A percentile compares a stretch with the other conserved stretches of the same genome.
Conservation (phyloP, 2,888 invertebrate species). For the Harmothoe impar region DNA sequence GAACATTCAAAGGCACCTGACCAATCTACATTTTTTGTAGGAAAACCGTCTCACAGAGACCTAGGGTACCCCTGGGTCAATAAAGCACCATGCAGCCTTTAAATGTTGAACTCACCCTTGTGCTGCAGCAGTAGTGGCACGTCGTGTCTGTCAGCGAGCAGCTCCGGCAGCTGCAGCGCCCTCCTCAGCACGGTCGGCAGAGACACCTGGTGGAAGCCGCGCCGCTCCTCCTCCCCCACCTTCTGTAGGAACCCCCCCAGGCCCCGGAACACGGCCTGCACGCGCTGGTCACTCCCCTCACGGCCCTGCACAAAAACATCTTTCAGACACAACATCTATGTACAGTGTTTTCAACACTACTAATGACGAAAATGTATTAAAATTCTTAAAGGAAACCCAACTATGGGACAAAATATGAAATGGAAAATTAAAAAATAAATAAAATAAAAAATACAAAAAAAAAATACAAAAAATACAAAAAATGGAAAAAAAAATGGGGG, state of each 20-base stretch:
- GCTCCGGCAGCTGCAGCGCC: conserved; percentile 88
- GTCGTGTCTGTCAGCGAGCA: conserved; percentile 88
- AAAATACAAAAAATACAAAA: no score
- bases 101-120: conserved; percentile 86
- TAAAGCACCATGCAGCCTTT: neutral
- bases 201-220: conserved; percentile 88
- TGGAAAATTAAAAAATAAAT: no score
- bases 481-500: no score
- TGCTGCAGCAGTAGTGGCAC: conserved; percentile 91
- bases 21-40: no score
- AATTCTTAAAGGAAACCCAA: no score
- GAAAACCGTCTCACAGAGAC: no score
- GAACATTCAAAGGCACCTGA: no score
- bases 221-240: conserved; percentile 87
- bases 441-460: no score
- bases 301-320: neutral
- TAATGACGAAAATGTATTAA: no score
- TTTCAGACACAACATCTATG: neutral
- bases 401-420: no score
- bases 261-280: conserved; percentile 85
- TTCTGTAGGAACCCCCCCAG: conserved; percentile 88
- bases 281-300: neutral
- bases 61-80: no score
- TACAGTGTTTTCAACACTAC: no score
- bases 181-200: conserved; percentile 89